phyloP scores from a whole-genome alignment of 2,888 invertebrate species.

The Diabrotica balteata region DNA sequence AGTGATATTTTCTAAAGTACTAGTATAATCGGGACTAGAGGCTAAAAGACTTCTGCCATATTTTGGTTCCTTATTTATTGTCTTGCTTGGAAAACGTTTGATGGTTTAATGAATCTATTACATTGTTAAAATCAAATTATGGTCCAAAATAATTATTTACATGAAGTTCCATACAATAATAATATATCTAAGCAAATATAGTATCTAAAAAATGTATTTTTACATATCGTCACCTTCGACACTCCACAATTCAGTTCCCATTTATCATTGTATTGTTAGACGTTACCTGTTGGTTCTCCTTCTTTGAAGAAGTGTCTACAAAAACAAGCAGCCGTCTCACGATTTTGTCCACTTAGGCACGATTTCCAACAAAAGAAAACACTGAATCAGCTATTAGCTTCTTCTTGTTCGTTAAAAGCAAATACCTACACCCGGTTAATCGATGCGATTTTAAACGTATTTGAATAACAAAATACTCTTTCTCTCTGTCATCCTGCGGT shows the following conservation, averaged over 20 bases:
- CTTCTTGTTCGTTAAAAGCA: slow-evolving; percentile 44
- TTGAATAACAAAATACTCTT: slow-evolving; percentile 47
- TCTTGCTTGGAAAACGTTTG: no score
- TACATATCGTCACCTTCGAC: no score
- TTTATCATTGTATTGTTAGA: background rate
- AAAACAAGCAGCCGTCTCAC: slow-evolving; percentile 38
- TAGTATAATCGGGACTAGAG: no score
- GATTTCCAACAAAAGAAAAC: slow-evolving; percentile 46
- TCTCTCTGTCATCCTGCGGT: slow-evolving; percentile 36
- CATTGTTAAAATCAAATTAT: no score
- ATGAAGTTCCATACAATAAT: no score
- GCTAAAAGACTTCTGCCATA: no score
- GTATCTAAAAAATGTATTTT: no score
- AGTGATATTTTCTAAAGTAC: no score
- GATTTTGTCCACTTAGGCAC: slow-evolving; percentile 49
- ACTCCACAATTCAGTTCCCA: background rate
- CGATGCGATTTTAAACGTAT: slow-evolving; percentile 53
- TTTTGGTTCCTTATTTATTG: no score
- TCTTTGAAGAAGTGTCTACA: slow-evolving; percentile 15
- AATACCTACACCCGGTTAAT: slow-evolving; percentile 46
- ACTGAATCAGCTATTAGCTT: slow-evolving; percentile 41
- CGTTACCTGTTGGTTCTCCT: slow-evolving; percentile 16
- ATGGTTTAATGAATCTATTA: no score
- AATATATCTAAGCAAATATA: no score
- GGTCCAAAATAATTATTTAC: no score